Percentiles rank a stretch among this genome's conserved stretches.
phyloP scores from a whole-genome alignment of 53 echinoderm and acorn worm species.

The Luidia sarsii region DNA sequence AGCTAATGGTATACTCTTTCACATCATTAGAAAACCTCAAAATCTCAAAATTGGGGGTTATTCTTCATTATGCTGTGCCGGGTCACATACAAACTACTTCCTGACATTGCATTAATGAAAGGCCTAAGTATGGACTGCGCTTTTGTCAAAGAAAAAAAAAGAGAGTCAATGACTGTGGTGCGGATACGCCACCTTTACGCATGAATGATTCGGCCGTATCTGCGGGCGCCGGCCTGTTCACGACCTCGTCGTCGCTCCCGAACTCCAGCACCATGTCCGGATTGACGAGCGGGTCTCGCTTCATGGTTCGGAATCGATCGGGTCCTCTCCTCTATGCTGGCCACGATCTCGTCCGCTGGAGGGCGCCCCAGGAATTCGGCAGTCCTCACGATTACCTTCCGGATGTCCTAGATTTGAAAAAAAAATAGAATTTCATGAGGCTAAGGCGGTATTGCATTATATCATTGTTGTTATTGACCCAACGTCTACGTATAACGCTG shows the following conservation, averaged over 20 bases:
- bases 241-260: conserved; percentile 9
- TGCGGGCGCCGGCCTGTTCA: background rate
- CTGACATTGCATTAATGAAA: no score
- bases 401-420: no score
- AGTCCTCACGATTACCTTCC: no score
- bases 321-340: conserved; percentile 53
- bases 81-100: no score
- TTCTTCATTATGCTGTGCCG: no score
- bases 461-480: no score
- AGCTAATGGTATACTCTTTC: no score
- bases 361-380: conserved; percentile 68
- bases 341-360: conserved; percentile 60
- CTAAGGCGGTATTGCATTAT: no score
- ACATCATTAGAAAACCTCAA: no score
- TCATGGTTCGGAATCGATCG: conserved; percentile 78
- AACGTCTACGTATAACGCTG: no score
- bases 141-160: background rate
- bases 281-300: conserved; percentile 62
- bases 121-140: background rate
- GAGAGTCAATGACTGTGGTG: background rate
- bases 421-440: no score
- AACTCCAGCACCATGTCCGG: conserved; percentile 65
- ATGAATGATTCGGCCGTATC: conserved; percentile 29
- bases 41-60: no score
- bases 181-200: conserved; percentile 59